These are phyloP conservation scores for Oostethus manadensis DNA, from an alignment of 2,113 vertebrate genomes.

Conservation along the genomic window DNA sequence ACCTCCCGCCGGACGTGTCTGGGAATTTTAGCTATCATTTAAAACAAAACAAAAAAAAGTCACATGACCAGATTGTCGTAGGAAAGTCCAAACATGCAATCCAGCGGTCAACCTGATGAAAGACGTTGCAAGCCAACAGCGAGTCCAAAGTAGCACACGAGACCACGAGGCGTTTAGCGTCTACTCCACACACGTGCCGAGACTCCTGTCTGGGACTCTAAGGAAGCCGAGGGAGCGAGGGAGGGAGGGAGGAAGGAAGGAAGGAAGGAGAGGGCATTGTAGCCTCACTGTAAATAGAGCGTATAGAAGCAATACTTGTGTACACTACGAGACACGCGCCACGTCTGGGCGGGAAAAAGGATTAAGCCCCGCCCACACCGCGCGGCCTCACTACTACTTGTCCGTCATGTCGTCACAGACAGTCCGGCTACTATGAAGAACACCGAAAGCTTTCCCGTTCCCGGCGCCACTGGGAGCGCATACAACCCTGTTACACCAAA, in stretches of 20 bases:
- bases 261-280: slow-evolving; percentile 1
- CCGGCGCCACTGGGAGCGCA: slow-evolving; percentile 20
- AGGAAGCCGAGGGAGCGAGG: no score
- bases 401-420: not conserved
- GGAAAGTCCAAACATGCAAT: no score
- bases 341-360: no score
- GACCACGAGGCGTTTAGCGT: not conserved
- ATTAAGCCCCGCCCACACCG: not conserved
- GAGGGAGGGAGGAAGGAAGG: not conserved
- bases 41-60: no score
- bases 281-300: not conserved
- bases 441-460: slow-evolving; percentile 12
- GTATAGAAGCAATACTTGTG: not conserved
- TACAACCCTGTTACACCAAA: slow-evolving; percentile 66
- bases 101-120: no score
- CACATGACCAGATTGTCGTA: no score
- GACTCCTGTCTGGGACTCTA: not conserved
- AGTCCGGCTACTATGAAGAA: not conserved
- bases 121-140: not conserved
- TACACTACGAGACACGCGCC: not conserved
- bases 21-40: no score
- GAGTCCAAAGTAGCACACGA: slow-evolving; percentile 6
- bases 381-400: not conserved
- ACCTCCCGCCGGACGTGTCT: no score
- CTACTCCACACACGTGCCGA: not conserved